Percentiles rank a stretch among this genome's conserved stretches.
phyloP scores from a whole-genome alignment of 2,888 invertebrate genomes.

The Vesta saturnalis region DNA sequence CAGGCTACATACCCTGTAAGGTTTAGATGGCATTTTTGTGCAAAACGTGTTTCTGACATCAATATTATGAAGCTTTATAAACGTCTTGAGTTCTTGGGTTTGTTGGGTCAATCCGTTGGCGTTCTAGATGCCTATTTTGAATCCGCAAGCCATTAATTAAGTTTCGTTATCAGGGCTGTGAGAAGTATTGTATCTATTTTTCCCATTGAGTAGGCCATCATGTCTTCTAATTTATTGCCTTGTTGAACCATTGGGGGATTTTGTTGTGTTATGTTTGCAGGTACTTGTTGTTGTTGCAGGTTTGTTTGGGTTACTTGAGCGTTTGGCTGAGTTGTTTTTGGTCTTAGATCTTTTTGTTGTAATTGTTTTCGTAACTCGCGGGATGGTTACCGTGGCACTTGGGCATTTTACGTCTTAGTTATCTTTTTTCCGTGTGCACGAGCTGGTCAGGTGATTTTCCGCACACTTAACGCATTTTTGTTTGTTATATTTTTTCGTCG shows the following conservation, averaged over 20 bases:
- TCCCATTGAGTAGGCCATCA: neutral
- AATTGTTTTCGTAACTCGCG: neutral
- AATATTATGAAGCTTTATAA: neutral
- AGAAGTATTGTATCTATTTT: neutral
- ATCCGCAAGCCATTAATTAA: neutral
- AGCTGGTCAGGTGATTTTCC: no score
- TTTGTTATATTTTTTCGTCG: no score
- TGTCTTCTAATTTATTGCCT: neutral
- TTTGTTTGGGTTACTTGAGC: neutral
- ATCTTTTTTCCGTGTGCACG: neutral
- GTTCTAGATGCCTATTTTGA: neutral
- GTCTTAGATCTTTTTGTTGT: neutral
- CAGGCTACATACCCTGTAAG: neutral
- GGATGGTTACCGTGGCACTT: neutral
- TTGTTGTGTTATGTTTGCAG: neutral
- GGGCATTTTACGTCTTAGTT: neutral
- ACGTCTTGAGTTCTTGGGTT: neutral
- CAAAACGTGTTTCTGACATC: no score
- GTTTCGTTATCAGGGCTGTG: neutral
- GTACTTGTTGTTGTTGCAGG: neutral
- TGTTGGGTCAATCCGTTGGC: no score
- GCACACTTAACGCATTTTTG: neutral
- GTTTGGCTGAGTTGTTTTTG: neutral
- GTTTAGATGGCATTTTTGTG: neutral
- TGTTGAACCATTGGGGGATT: neutral